Base-by-base conservation (phyloP, 2,888 invertebrate genomes). In the Drosophila atripex region DNA sequence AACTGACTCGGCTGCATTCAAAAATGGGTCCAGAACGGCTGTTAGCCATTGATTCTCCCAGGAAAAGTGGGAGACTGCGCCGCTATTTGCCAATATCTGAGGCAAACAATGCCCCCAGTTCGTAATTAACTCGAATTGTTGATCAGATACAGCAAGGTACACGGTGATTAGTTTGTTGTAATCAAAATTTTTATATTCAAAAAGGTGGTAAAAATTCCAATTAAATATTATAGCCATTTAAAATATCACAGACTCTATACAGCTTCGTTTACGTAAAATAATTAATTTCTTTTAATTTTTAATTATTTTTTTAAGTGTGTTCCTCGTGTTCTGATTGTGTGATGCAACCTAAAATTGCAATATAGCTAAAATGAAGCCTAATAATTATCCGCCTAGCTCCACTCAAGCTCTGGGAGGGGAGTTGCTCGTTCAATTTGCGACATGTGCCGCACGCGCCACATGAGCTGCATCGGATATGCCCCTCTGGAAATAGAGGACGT, bases 71-170 rank as follows among this genome's bases (percentile, higher is more conserved):
- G 25, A 46, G 30, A 55, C 56, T 28, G 41, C 38, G 47, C 49
- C 25, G 41, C 7, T 58, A 45, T 58, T 58, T 9, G 18, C 71
- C 52, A 69, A 73, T 76, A 71, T 73, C 66, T 53, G 52, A 46
- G 66, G 65, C 56, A 54, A 70, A 82, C 79, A 76, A 74, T 53
- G 60, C 54, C 71, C 58, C 73, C 58, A 52, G 61, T 51, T 66
- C 57, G 85, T 76, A 85, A 79, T 78, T 85, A 73, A 73, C 49
- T 69, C 52, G 58, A 75, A 66, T 66, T 35, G 35, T 32, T 12
- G 9, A n/a, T 6, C 50, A 51, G 47, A 30, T 11, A 49, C 55
- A 55, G 49, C 35, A 25, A 12, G 3, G 18, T 18, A 41, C 41
- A 35, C 35, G n/a, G 1, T 35, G 18, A 18, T 8, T 41, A 41